Base-by-base conservation (phyloP, 2,888 invertebrate genomes). In the Callyntrura sp. region DNA sequence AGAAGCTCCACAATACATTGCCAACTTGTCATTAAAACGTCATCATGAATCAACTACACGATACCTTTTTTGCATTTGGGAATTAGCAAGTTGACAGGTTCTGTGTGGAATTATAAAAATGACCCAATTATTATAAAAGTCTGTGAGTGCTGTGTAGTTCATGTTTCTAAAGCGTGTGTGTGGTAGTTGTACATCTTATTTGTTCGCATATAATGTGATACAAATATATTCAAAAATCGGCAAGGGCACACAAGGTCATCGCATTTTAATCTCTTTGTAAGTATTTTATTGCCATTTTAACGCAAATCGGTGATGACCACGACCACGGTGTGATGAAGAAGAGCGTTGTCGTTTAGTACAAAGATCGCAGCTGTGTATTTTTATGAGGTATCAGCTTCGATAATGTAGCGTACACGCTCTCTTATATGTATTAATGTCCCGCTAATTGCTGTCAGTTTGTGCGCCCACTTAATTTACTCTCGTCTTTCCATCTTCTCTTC, bases 1-100 rank as follows among this genome's bases (percentile, higher is more conserved):
- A 78, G 78, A 78, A 78, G 78, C 78, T 78, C 55, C 57, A 78
- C 25, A 35, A 4, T 35, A 25, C n/a, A 8, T 1, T 17, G 51
- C n/a, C 76, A 48, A 76, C 76, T 55, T 78, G 55, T 51, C 78
- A 55, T 78, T 68, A 68, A 68, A 68, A 68, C 68, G 68, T 35
- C 68, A 55, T 55, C 78, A 78, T 78, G 55, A 28, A 78, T 78
- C 78, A 78, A 68, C 35, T 35, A 14, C 4, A 23, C 23, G 20
- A 81, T 60, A 43, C 62, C 62, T 82, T 82, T 82, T 68, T 68
- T 68, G 35, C 68, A n/a, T 68, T 68, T 35, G 28, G 3, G 14
- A n/a, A 68, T n/a, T 35, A 35, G 35, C 35, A 35, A 35, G 35
- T 35, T 35, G 35, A 35, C 35, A 35, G 35, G 35, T 35, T 35